Conservation (phyloP, 2,113 vertebrate genomes). For the Blennius ocellaris region DNA sequence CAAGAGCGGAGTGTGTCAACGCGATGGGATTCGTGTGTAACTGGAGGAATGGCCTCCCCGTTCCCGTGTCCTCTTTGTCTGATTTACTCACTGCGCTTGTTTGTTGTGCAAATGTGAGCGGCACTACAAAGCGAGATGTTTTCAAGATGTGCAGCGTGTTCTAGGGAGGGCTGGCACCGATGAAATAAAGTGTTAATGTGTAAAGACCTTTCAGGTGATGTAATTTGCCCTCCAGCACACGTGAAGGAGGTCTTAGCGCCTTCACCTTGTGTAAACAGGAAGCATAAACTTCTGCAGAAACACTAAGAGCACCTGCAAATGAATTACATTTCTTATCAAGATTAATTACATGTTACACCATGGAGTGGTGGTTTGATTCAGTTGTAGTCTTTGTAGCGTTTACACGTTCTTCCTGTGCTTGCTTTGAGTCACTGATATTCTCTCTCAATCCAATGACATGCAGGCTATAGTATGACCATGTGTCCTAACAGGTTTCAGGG, state of each 20-base stretch:
- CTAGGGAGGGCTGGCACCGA: not conserved
- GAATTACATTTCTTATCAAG: too few relatives aligned
- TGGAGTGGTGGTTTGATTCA: too few relatives aligned
- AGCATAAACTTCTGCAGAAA: too few relatives aligned
- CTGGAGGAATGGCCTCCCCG: slow-evolving; percentile 2
- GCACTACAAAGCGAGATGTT: slow-evolving; percentile 7
- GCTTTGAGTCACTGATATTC: too few relatives aligned
- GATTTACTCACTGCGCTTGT: not conserved
- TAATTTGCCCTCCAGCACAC: not conserved
- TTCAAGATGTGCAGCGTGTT: not conserved
- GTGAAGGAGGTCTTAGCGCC: not conserved
- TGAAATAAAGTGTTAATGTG: slow-evolving; percentile 5
- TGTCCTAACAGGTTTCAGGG: too few relatives aligned
- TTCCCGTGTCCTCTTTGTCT: slow-evolving; percentile 3
- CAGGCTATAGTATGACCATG: too few relatives aligned
- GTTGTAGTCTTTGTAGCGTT: too few relatives aligned
- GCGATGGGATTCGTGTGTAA: not conserved
- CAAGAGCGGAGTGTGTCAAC: slow-evolving; percentile 1
- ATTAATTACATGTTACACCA: too few relatives aligned
- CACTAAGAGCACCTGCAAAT: too few relatives aligned
- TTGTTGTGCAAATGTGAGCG: slow-evolving; percentile 34
- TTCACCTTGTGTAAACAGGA: too few relatives aligned
- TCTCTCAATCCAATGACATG: too few relatives aligned
- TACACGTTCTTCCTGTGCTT: too few relatives aligned
- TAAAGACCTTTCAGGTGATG: slow-evolving; percentile 5